Evolutionary conservation across 2,113 vertebrate species (phyloP).

Genomic region (Thamnophis sirtalis): DNA sequence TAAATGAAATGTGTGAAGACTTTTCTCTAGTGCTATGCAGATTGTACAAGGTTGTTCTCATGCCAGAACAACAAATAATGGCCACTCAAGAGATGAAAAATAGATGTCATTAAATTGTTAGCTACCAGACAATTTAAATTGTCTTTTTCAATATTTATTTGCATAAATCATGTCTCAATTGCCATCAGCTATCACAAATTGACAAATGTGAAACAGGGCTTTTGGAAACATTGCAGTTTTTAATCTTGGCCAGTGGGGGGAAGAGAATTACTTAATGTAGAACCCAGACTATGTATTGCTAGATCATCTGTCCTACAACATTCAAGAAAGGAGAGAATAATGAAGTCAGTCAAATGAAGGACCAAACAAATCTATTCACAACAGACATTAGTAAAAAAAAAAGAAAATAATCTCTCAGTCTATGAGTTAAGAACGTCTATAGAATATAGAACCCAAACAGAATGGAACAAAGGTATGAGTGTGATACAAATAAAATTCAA

Average conservation of each 20-base stretch:
- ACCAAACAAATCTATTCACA: not conserved
- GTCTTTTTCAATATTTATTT: constrained; percentile 26
- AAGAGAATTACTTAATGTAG: not conserved
- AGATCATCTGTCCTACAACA: not conserved
- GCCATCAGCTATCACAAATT: not conserved
- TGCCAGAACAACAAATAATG: not conserved
- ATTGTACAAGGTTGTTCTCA: not conserved
- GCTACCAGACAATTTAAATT: constrained; percentile 19
- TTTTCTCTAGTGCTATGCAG: not conserved
- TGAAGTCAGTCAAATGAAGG: not conserved
- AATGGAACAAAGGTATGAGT: not conserved
- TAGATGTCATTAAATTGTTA: constrained; percentile 16
- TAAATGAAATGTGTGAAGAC: not conserved
- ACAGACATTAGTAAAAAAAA: not conserved
- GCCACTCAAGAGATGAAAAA: not conserved
- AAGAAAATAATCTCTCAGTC: not conserved
- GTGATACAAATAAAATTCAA: not conserved
- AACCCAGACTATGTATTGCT: not conserved
- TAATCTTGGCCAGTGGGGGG: constrained; percentile 25
- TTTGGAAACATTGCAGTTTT: constrained; percentile 20
- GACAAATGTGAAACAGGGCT: not conserved
- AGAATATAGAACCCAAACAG: not conserved
- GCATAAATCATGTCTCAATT: constrained; percentile 16
- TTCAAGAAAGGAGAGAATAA: not conserved
- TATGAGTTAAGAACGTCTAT: not conserved